Base-by-base conservation (phyloP, 2,888 invertebrate species). In the Mythimna lalbum region DNA sequence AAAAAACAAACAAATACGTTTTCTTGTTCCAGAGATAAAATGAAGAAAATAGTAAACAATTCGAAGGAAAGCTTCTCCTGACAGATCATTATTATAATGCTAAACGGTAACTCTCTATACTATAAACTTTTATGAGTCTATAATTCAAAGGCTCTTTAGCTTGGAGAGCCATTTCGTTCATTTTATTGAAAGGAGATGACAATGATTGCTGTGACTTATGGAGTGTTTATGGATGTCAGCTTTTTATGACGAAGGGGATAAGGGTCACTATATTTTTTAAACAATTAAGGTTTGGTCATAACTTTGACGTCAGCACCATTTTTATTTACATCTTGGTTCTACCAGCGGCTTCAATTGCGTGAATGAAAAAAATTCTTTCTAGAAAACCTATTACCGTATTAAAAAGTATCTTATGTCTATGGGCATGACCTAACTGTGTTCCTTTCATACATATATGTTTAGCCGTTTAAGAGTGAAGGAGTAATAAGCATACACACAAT, bases 61-160 rank as follows among this genome's bases (percentile, higher is more conserved):
- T 49, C 39, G 19, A 50, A 57, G 17, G n/a, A 31, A 76, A 76
- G 56, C 62, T 43, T 62, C 39, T 9, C 53, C 64, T 17, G 53
- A 61, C 52, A 57, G 55, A 57, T 56, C 50, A 76, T 70, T 14
- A 55, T 50, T 62, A 72, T 52, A 72, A 63, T 60, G 56, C 23
- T 71, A 53, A 72, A 72, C 33, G 57, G 21, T 9, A 60, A 47
- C 36, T 62, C 47, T 55, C 43, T 36, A 62, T 23, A 31, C 59
- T 31, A 76, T 78, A 68, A 78, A 76, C 9, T 76, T 76, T 78
- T 78, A 76, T 63, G 66, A 52, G 53, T 39, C 31, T 52, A 52
- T 63, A 72, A 72, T 10, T 72, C 73, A 72, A 72, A 66, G 36
- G 57, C 73, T 62, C 61, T 76, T 72, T 59, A 57, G 12, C 19